phyloP scores from a whole-genome alignment of 2,797 vertebrate genomes.

The Gallinago solitaria region DNA sequence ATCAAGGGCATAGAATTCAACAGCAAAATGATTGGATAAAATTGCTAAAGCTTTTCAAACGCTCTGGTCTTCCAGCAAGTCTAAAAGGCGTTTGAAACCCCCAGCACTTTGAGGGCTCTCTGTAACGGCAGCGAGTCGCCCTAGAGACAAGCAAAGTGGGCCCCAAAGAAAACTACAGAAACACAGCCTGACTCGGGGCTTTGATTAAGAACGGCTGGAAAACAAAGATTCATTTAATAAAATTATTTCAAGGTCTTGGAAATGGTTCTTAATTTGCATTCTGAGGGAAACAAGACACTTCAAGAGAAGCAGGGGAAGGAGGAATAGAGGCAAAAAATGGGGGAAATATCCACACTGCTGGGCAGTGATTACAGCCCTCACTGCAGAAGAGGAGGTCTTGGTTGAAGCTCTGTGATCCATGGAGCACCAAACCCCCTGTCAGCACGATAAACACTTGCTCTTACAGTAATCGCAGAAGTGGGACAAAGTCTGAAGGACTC shows the following conservation, averaged over 20 bases:
- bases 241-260: neutral
- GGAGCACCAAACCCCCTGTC: neutral
- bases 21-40: neutral
- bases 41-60: neutral
- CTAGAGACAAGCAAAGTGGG: neutral
- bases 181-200: neutral
- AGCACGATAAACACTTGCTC: neutral
- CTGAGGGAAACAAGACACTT: neutral
- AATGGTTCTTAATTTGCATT: neutral
- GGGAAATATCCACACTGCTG: neutral
- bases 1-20: neutral
- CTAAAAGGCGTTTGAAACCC: neutral
- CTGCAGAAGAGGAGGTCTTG: neutral
- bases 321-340: neutral
- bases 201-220: neutral
- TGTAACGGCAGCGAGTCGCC: neutral
- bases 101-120: neutral
- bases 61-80: neutral
- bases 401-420: neutral
- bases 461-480: neutral
- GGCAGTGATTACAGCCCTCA: neutral
- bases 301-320: neutral
- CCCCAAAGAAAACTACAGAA: neutral
- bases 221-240: constrained; percentile 3
- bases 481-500: neutral